Conservation (phyloP, 2,797 vertebrate genomes). For the Rhynchonycteris naso region DNA sequence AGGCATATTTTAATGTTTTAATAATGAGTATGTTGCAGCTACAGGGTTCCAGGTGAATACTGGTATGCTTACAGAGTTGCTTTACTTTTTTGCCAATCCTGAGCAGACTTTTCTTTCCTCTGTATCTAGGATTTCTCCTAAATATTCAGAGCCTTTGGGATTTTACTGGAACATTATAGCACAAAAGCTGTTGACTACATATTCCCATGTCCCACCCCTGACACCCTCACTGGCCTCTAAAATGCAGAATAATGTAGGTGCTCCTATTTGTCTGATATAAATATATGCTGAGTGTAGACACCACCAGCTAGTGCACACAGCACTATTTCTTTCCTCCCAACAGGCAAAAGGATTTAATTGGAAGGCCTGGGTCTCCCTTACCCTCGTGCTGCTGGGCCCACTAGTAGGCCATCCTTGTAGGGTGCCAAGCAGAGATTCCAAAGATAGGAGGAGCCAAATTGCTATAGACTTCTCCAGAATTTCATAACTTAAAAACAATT, state of each 20-base stretch:
- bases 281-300: neutral
- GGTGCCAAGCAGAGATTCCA: neutral
- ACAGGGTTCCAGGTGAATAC: neutral
- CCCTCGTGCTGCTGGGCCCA: neutral
- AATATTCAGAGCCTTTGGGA: neutral
- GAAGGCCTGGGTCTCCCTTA: neutral
- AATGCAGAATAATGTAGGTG: neutral
- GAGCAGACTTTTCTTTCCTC: neutral
- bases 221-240: neutral
- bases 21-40: neutral
- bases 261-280: neutral
- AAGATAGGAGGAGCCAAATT: neutral
- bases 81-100: neutral
- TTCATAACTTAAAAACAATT: neutral
- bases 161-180: neutral
- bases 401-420: neutral
- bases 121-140: neutral
- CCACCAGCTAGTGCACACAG: neutral
- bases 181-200: neutral
- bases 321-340: neutral
- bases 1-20: neutral
- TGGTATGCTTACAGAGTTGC: neutral
- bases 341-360: neutral
- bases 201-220: neutral
- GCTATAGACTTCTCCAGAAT: neutral